Evolutionary conservation across 2,888 invertebrate genomes (phyloP), one percentile per base, ranked within the genome.

Genomic region (Spodoptera exigua): DNA sequence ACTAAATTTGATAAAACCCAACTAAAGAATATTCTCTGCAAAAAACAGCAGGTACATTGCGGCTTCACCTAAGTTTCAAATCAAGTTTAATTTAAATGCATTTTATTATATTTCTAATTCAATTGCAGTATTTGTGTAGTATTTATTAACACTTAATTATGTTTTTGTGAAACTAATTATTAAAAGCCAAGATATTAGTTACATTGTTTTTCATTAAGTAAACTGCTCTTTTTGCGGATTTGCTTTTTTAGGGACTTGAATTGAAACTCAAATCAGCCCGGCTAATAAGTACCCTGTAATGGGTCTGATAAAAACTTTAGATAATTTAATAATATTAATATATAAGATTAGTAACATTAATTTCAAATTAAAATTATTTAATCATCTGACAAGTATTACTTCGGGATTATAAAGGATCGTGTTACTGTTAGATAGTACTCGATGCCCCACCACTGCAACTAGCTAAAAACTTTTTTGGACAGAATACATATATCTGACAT

Each of bases 11-110:
- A 18, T 41, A 37, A 14, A 43, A 10, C 9, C 1, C 10, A 34
- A 18, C 59, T 35, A 60, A 67, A 60, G 2, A 10, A 12, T 1
- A 17, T n/a, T 39, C 39, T 58, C 12, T 16, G n/a, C 14, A 66
- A 43, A 59, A 2, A n/a, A 1, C 4, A 37, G 14, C n/a, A n/a
- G n/a, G n/a, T 37, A 14, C 13, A 12, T 5, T 60, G 43, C 9
- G 47, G 13, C 5, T 40, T 48, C 36, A 48, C 12, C 2, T 44
- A 40, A 45, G n/a, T 45, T 27, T 34, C 3, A 48, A 35, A 40
- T 13, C 17, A 32, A 27, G 27, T 27, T 45, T 46, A 62, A 18
- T 43, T 41, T 36, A 1, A 13, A 43, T 34, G 13, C 14, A 35
- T 17, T n/a, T 27, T 27, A n/a, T 13, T 46, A 16, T 39, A 5